Evolutionary conservation across 2,888 invertebrate species (phyloP).

Genomic region (Ctenicera cuprea): DNA sequence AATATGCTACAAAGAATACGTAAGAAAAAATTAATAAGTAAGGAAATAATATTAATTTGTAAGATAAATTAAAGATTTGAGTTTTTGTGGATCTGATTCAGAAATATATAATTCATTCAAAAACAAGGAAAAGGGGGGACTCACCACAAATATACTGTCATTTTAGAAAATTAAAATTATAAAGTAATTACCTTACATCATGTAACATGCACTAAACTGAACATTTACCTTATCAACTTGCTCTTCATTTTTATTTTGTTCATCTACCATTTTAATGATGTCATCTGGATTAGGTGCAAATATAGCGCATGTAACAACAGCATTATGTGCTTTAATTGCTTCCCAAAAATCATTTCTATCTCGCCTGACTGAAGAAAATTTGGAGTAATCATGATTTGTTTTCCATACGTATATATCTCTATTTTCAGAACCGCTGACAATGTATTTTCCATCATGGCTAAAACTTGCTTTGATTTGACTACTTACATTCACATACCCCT

Average conservation of each 20-base stretch:
- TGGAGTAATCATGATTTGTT: conserved; percentile 96
- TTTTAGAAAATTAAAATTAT: no score
- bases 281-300: conserved; percentile 98
- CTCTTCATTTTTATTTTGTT: conserved; percentile 72
- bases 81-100: no score
- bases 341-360: conserved; percentile 99
- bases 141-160: no score
- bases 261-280: conserved; percentile 85
- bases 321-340: conserved; percentile 95
- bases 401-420: conserved; percentile 99
- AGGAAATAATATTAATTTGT: no score
- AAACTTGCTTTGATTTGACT: conserved; percentile 99
- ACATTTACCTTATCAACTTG: conserved; percentile 66
- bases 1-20: no score
- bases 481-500: conserved; percentile 90
- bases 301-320: conserved; percentile 97
- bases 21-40: no score
- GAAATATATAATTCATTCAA: no score
- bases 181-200: no score
- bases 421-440: conserved; percentile 98
- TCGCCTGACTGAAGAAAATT: conserved; percentile 92
- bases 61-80: no score
- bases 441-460: conserved; percentile 97
- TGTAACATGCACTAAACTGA: no score
- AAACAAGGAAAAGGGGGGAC: no score